Conservation (phyloP, 2,797 vertebrate species). For the Malurus leucopterus region DNA sequence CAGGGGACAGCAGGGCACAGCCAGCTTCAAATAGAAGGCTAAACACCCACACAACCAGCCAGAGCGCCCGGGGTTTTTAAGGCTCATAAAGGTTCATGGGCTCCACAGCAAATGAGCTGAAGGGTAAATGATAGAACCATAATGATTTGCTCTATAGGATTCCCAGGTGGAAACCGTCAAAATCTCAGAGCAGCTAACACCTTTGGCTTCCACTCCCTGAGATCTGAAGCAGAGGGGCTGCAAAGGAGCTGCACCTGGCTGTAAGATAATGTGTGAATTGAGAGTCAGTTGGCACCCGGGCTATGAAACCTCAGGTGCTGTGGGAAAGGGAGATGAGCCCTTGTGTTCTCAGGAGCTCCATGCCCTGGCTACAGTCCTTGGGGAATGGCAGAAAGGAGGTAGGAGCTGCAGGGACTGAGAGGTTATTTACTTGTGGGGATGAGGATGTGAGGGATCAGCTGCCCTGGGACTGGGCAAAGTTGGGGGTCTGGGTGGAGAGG, state of each 20-base stretch:
- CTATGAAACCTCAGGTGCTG: neutral
- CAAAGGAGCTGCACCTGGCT: neutral
- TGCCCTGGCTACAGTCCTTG: accelerated
- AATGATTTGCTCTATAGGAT: neutral
- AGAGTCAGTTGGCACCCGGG: neutral
- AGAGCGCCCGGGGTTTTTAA: accelerated
- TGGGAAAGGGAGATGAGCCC: accelerated
- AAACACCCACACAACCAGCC: neutral
- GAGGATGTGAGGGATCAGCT: neutral
- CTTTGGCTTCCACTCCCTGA: neutral
- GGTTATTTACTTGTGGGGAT: accelerated
- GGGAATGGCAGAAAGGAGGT: neutral
- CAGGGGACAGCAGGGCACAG: neutral
- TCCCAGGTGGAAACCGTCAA: neutral
- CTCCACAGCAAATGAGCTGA: accelerated
- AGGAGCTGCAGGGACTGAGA: neutral
- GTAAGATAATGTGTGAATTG: neutral
- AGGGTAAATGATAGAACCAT: neutral
- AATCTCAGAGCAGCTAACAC: neutral
- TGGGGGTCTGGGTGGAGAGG: neutral
- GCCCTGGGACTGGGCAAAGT: accelerated
- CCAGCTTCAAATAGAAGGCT: neutral
- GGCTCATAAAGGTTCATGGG: neutral
- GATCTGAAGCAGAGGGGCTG: neutral
- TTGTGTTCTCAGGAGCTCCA: accelerated